phyloP scores from a whole-genome alignment of 1,140 invertebrate species.

The Eupeodes corollae region DNA sequence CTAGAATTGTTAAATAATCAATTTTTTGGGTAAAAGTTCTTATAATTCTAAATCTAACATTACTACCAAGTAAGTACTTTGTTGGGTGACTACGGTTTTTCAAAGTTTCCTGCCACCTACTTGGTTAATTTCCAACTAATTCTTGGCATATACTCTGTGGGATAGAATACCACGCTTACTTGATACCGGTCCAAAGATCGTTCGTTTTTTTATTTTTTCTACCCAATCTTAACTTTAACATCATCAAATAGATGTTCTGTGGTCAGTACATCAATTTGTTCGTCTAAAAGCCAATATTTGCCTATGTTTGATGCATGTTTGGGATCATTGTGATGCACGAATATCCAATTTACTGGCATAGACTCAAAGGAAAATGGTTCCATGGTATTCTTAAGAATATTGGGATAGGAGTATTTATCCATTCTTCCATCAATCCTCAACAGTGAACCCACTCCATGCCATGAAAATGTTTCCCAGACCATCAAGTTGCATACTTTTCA shows the following conservation, averaged over 20 bases:
- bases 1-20: too few relatives aligned
- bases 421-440: background rate
- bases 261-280: background rate
- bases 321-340: slow-evolving; percentile 2
- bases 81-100: too few relatives aligned
- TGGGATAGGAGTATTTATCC: background rate
- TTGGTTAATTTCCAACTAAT: background rate
- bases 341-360: too few relatives aligned
- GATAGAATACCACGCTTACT: background rate
- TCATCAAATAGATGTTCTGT: slow-evolving; percentile 3
- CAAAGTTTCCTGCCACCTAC: too few relatives aligned
- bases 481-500: background rate
- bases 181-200: background rate
- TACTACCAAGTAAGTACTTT: too few relatives aligned
- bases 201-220: background rate
- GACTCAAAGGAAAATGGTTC: too few relatives aligned
- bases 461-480: slow-evolving; percentile 1
- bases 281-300: background rate
- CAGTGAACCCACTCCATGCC: background rate
- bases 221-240: too few relatives aligned
- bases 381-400: too few relatives aligned
- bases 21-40: too few relatives aligned
- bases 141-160: background rate
- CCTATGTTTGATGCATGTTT: background rate
- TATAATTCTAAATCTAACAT: too few relatives aligned